Conservation (phyloP, 2,888 invertebrate species). For the Theodoxus fluviatilis region DNA sequence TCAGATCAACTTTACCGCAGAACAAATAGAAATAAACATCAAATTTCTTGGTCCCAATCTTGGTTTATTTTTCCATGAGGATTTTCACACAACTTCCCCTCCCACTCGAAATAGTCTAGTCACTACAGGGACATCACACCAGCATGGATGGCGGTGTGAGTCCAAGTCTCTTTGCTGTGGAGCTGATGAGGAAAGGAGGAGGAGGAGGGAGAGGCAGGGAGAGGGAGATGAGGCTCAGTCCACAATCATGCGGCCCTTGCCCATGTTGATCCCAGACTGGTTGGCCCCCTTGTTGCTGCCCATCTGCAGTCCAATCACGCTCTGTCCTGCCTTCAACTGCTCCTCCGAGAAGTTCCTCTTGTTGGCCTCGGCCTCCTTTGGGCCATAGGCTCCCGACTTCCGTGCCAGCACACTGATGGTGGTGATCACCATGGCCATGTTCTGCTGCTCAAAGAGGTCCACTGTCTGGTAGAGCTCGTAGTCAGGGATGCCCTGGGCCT, state of each 20-base stretch:
- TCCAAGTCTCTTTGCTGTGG: too few species aligned
- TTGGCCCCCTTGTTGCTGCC: conserved; percentile 98
- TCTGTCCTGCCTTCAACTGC: conserved; percentile 89
- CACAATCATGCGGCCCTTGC: conserved; percentile 49
- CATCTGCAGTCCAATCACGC: conserved; percentile 79
- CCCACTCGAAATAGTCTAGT: too few species aligned
- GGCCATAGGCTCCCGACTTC: conserved; percentile 29
- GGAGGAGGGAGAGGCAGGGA: too few species aligned
- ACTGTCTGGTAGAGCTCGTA: conserved; percentile 97
- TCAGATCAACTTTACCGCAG: too few species aligned
- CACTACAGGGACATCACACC: too few species aligned
- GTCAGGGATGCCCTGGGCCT: conserved; percentile 86
- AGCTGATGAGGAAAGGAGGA: too few species aligned
- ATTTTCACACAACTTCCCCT: too few species aligned
- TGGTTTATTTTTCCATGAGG: too few species aligned
- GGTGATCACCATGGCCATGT: conserved; percentile 93
- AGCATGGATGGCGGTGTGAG: too few species aligned
- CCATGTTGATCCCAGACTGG: conserved; percentile 85
- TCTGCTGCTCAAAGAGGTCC: conserved; percentile 95
- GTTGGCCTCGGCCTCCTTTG: conserved; percentile 93
- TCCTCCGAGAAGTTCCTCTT: conserved; percentile 93
- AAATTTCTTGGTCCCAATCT: too few species aligned
- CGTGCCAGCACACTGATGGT: conserved; percentile 71
- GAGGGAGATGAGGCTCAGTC: too few species aligned
- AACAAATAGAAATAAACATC: too few species aligned